A percentile compares a stretch with the other conserved stretches of the same genome.
Evolutionary conservation across 1,140 invertebrate genomes (phyloP).

Genomic region (Trichonephila inaurata): DNA sequence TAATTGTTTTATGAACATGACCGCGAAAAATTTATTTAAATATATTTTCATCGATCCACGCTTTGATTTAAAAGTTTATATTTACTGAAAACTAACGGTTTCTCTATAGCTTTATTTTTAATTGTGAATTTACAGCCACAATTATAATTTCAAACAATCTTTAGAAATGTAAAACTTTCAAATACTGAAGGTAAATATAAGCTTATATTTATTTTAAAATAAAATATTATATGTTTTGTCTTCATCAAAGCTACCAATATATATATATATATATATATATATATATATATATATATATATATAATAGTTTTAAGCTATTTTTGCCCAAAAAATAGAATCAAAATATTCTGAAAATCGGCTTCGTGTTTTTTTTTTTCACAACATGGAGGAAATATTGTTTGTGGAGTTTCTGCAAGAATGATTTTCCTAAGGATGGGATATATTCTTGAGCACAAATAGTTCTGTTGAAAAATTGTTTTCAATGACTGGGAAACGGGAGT

Average conservation of each 20-base stretch:
- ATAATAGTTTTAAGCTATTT: background rate
- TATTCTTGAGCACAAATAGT: background rate
- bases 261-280: background rate
- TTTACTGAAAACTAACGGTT: too few species aligned
- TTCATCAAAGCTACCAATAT: background rate
- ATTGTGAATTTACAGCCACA: too few species aligned
- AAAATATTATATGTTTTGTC: background rate
- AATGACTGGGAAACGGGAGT: background rate
- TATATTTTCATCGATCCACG: too few species aligned
- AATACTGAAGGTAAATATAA: background rate
- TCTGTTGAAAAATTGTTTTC: slow-evolving; percentile 49
- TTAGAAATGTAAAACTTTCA: too few species aligned
- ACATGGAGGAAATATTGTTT: slow-evolving; percentile 1
- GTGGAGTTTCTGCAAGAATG: background rate
- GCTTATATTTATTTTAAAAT: background rate
- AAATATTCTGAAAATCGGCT: background rate
- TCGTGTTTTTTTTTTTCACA: background rate
- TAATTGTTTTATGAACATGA: too few species aligned
- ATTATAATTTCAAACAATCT: too few species aligned
- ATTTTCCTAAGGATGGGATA: background rate
- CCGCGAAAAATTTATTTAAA: too few species aligned
- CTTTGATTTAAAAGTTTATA: too few species aligned
- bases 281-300: too few species aligned
- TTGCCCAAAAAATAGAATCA: background rate
- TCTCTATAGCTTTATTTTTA: too few species aligned